These are phyloP conservation scores for Sphenodon punctatus DNA, from an alignment of 2,797 vertebrate genomes.

Conservation along the genomic window DNA sequence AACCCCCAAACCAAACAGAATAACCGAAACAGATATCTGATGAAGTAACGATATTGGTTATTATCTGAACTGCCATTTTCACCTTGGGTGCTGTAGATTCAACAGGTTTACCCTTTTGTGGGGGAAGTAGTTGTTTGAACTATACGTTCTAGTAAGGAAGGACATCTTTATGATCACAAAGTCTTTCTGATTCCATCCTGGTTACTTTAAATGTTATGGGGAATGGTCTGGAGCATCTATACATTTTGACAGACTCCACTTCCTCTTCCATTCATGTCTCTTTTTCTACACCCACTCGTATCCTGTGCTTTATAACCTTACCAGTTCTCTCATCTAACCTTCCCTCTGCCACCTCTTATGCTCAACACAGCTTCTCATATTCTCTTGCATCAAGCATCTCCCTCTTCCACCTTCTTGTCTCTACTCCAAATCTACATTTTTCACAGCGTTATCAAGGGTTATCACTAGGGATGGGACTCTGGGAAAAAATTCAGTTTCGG, in stretches of 20 bases:
- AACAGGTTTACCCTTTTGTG: too few relatives aligned
- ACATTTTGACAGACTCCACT: background rate
- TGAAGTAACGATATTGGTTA: too few relatives aligned
- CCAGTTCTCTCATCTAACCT: background rate
- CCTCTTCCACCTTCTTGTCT: background rate
- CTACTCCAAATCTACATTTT: background rate
- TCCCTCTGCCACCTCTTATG: background rate
- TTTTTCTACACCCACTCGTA: background rate
- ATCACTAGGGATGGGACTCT: too few relatives aligned
- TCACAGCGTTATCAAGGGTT: background rate
- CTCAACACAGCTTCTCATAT: background rate
- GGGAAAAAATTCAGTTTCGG: too few relatives aligned
- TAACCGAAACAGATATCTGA: too few relatives aligned
- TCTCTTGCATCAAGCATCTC: background rate
- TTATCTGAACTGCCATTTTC: too few relatives aligned
- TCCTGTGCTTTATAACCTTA: background rate
- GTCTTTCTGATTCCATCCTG: background rate
- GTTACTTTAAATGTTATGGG: background rate
- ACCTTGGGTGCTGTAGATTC: too few relatives aligned
- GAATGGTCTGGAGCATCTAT: background rate
- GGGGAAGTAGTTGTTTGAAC: too few relatives aligned
- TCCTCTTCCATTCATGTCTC: background rate
- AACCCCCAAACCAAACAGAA: too few relatives aligned
- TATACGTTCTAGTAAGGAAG: too few relatives aligned
- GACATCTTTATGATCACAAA: background rate